Percentiles rank a stretch among this genome's conserved stretches.
phyloP scores from a whole-genome alignment of 2,888 invertebrate genomes.

The Malthinus flaveolus region DNA sequence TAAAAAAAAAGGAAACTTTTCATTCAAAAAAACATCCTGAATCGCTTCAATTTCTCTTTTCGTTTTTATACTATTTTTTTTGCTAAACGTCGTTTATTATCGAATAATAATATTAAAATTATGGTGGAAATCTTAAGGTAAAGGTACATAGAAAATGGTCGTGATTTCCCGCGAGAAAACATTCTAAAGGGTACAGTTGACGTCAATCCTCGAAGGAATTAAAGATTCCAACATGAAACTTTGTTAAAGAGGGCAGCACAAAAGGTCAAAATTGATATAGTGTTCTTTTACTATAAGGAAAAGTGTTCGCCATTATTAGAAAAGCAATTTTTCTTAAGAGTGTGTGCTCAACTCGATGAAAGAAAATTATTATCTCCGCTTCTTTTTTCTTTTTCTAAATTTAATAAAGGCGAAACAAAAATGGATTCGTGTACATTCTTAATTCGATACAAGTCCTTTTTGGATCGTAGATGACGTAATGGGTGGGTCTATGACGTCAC shows the following conservation, averaged over 20 bases:
- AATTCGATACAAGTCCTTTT: constrained; percentile 22
- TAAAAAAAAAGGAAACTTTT: constrained; percentile 5
- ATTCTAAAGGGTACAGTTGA: constrained; percentile 41
- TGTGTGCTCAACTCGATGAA: not conserved
- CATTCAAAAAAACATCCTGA: not conserved
- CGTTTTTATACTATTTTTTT: not conserved
- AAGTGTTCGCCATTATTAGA: too few relatives aligned
- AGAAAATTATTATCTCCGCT: not conserved
- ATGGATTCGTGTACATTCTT: constrained; percentile 8
- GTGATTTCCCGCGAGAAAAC: constrained; percentile 46
- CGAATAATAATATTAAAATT: constrained; percentile 20
- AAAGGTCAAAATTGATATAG: constrained; percentile 12
- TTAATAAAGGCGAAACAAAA: not conserved
- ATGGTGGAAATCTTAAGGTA: constrained; percentile 36
- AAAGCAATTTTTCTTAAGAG: not conserved
- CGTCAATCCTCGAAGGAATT: constrained; percentile 36
- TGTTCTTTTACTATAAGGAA: not conserved
- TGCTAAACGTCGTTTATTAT: constrained; percentile 23
- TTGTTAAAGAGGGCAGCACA: constrained; percentile 18
- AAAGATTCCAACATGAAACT: constrained; percentile 31
- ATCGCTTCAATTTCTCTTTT: constrained; percentile 1
- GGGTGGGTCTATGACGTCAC: constrained; percentile 40
- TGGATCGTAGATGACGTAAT: constrained; percentile 38
- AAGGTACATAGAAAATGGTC: constrained; percentile 28
- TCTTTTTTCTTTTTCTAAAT: not conserved